Conservation (phyloP, 2,797 vertebrate genomes). For the Morelia viridis region DNA sequence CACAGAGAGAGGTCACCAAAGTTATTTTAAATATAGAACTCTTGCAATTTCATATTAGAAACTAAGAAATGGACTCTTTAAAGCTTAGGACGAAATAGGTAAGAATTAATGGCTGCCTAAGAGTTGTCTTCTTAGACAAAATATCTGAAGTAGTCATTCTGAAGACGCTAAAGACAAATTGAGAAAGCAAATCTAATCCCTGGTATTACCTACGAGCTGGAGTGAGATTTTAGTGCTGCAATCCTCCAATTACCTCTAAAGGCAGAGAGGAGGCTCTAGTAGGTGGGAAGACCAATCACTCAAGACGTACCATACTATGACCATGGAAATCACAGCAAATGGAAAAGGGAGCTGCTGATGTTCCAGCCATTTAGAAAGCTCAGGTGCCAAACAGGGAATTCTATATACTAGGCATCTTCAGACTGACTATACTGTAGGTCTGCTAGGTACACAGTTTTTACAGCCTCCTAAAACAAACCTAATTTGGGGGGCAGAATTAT, state of each 20-base stretch:
- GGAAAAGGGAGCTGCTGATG: not conserved
- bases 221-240: not conserved
- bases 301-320: not conserved
- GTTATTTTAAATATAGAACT: not conserved
- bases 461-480: not conserved
- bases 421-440: not conserved
- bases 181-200: not conserved
- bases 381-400: not conserved
- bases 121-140: not conserved
- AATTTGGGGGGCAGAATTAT: not conserved
- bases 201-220: not conserved
- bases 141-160: not conserved
- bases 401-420: not conserved
- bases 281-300: not conserved
- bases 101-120: not conserved
- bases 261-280: too few species aligned
- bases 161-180: not conserved
- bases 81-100: not conserved
- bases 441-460: not conserved
- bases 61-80: not conserved
- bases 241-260: not conserved
- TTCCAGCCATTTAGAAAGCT: not conserved
- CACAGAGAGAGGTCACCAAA: not conserved
- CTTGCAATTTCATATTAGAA: not conserved
- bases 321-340: not conserved